Evolutionary conservation across 2,888 invertebrate species (phyloP).

Genomic region (Molorchus minor): DNA sequence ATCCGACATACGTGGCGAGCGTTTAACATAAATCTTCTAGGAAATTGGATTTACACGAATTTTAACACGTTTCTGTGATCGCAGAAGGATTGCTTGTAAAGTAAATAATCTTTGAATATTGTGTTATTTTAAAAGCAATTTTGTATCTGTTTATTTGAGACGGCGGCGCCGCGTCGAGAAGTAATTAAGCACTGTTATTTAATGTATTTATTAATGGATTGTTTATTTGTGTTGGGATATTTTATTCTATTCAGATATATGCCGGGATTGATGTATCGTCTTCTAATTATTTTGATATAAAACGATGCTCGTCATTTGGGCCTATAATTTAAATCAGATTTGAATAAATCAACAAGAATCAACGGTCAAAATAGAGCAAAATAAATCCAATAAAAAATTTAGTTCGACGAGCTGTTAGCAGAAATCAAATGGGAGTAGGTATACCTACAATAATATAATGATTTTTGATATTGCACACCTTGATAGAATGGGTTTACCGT

Average conservation of each 20-base stretch:
- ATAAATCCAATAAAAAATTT: no score
- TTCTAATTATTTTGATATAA: slow-evolving; percentile 40
- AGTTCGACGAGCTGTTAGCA: no score
- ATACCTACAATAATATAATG: no score
- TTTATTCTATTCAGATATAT: slow-evolving; percentile 51
- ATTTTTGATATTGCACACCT: no score
- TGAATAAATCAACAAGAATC: no score
- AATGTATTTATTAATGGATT: slow-evolving; percentile 61
- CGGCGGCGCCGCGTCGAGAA: slow-evolving; percentile 58
- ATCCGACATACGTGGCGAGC: slow-evolving; percentile 22
- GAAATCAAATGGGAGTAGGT: no score
- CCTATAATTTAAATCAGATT: no score
- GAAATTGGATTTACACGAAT: slow-evolving; percentile 26
- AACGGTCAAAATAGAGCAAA: no score
- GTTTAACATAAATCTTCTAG: slow-evolving; percentile 25
- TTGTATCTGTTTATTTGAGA: slow-evolving; percentile 52
- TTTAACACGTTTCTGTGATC: slow-evolving; percentile 26
- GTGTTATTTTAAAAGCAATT: slow-evolving; percentile 43
- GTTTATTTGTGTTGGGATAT: slow-evolving; percentile 59
- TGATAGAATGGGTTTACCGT: no score
- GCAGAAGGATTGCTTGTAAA: slow-evolving; percentile 24
- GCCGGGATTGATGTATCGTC: slow-evolving; percentile 42
- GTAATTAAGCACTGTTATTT: slow-evolving; percentile 56
- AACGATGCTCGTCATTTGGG: slow-evolving; percentile 13
- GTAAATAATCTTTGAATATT: slow-evolving; percentile 33